Percentiles rank a stretch among this genome's conserved stretches.
Evolutionary conservation across 2,797 vertebrate species (phyloP).

Genomic region (Clarias fuscus): DNA sequence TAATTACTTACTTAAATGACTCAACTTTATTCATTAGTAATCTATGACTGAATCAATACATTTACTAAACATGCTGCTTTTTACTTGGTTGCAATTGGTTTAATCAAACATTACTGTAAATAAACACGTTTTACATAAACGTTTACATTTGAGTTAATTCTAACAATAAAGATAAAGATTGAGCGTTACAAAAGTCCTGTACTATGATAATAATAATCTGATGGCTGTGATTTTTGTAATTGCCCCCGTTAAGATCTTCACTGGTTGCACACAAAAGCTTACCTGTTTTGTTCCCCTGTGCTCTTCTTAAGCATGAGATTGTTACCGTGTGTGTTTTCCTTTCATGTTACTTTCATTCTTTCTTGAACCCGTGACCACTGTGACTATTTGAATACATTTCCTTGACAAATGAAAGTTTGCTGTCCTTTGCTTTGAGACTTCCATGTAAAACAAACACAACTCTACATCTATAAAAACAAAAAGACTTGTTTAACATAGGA

Average conservation of each 20-base stretch:
- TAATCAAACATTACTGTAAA: too few relatives aligned
- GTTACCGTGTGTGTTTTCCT: neutral
- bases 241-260: neutral
- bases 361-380: neutral
- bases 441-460: neutral
- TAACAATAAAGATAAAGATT: neutral
- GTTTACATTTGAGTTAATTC: neutral
- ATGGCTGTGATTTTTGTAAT: neutral
- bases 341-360: neutral
- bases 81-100: too few relatives aligned
- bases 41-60: too few relatives aligned
- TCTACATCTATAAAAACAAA: neutral
- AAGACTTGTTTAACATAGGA: neutral
- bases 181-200: neutral
- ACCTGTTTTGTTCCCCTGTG: neutral
- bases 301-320: too few relatives aligned
- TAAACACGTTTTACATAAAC: too few relatives aligned
- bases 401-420: neutral
- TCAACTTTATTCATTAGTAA: too few relatives aligned
- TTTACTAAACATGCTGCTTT: too few relatives aligned
- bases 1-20: too few relatives aligned
- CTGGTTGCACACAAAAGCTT: neutral
- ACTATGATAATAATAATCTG: neutral
- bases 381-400: neutral
- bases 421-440: neutral